These are phyloP conservation scores for Hololepta plana DNA, from an alignment of 2,888 invertebrate genomes.

Conservation along the genomic window DNA sequence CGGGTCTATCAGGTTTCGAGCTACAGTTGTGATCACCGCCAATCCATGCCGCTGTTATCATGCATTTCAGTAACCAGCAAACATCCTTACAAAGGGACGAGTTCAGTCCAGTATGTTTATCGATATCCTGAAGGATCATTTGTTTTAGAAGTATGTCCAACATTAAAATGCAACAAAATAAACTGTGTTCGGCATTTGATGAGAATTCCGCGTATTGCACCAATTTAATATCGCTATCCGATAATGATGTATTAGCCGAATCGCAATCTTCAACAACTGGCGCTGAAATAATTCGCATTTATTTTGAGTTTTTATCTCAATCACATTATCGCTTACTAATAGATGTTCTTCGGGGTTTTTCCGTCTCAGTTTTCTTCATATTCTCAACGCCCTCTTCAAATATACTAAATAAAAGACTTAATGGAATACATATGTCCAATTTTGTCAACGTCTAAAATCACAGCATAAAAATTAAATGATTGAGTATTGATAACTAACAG, in stretches of 20 bases:
- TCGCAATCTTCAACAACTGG: conserved; percentile 46
- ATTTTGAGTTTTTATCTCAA: conserved; percentile 4
- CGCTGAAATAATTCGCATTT: conserved; percentile 25
- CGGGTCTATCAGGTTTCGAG: conserved; percentile 56
- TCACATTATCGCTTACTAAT: conserved; percentile 30
- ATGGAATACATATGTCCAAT: conserved; percentile 76
- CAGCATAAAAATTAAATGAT: conserved; percentile 8
- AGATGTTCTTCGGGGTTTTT: conserved; percentile 22
- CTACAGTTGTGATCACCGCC: conserved; percentile 43
- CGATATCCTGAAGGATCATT: conserved; percentile 76
- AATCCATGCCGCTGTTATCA: conserved; percentile 57
- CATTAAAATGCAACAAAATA: conserved; percentile 94
- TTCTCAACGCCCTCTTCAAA: conserved; percentile 74
- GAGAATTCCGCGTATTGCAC: conserved; percentile 48
- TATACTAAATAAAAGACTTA: conserved; percentile 73
- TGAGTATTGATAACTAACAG: too few species aligned
- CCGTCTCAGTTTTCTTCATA: conserved; percentile 31
- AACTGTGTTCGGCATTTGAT: conserved; percentile 52
- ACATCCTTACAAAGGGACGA: conserved; percentile 58
- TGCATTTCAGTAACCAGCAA: conserved; percentile 52
- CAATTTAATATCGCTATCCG: conserved; percentile 46
- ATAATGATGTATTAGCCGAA: conserved; percentile 46
- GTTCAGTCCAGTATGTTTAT: conserved; percentile 60
- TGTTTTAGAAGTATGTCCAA: conserved; percentile 89
- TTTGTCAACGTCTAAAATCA: conserved; percentile 57